phyloP scores from a whole-genome alignment of 2,888 invertebrate genomes.

The Pharmacophagus antenor region DNA sequence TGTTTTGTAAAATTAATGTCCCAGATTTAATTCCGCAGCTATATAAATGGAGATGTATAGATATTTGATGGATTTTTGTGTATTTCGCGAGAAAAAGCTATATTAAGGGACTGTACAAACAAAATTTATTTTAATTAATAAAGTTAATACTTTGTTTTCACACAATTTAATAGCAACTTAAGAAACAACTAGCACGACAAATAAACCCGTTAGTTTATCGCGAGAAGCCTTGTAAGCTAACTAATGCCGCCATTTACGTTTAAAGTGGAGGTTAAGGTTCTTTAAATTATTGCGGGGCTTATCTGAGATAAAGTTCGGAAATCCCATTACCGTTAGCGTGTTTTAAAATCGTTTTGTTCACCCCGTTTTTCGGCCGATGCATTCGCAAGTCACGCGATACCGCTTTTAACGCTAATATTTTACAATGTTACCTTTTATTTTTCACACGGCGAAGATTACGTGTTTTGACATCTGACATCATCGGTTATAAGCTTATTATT shows the following conservation, averaged over 20 bases:
- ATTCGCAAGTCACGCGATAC: constrained; percentile 44
- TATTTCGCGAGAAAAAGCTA: too few species aligned
- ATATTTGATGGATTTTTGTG: too few species aligned
- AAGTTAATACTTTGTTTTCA: neutral
- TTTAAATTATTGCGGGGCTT: constrained; percentile 35
- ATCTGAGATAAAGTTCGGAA: constrained; percentile 41
- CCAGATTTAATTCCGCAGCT: too few species aligned
- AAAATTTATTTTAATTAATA: too few species aligned
- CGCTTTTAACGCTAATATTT: constrained; percentile 22
- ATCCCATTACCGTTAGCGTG: constrained; percentile 49
- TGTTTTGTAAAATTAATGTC: too few species aligned
- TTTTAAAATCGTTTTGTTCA: constrained; percentile 36
- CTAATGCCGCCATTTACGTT: neutral
- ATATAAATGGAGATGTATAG: too few species aligned
- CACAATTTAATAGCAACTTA: neutral
- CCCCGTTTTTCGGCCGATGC: constrained; percentile 38
- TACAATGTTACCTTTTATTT: neutral
- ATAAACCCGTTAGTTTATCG: neutral
- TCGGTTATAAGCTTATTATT: neutral
- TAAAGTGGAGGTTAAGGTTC: constrained; percentile 9
- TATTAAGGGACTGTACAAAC: too few species aligned
- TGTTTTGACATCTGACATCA: neutral
- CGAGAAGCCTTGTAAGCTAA: neutral
- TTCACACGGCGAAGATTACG: neutral
- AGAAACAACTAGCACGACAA: neutral